These are phyloP conservation scores for Eristalis arbustorum DNA, from an alignment of 2,888 invertebrate genomes.

Conservation along the genomic window DNA sequence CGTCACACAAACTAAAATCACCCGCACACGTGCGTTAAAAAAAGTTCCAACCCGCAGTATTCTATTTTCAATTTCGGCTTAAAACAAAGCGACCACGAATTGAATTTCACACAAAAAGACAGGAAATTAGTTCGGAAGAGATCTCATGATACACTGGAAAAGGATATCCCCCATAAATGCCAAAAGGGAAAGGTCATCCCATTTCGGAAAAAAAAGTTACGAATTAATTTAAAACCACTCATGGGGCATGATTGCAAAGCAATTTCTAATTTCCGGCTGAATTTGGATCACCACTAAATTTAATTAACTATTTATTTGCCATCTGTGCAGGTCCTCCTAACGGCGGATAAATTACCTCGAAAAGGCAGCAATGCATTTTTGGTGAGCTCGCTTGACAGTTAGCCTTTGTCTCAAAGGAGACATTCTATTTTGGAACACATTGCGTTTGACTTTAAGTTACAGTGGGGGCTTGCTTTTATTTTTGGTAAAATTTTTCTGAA, in stretches of 20 bases:
- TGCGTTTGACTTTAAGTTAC: no score
- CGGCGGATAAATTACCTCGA: no score
- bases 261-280: not conserved
- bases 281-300: not conserved
- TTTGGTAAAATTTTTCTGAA: not conserved
- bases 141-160: not conserved
- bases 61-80: not conserved
- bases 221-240: not conserved
- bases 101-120: not conserved
- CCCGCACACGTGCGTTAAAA: no score
- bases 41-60: no score
- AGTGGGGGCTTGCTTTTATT: not conserved
- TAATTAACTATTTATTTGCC: not conserved
- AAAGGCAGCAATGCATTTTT: no score
- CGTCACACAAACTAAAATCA: no score
- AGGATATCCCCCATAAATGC: not conserved
- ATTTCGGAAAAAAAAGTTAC: not conserved
- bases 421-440: no score
- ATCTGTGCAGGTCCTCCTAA: not conserved
- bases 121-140: not conserved
- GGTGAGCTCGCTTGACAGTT: no score
- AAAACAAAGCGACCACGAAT: not conserved
- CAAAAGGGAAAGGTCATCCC: not conserved
- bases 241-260: not conserved
- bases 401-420: no score